Evolutionary conservation across 1,140 invertebrate genomes (phyloP).

Genomic region (Caerostris darwini): DNA sequence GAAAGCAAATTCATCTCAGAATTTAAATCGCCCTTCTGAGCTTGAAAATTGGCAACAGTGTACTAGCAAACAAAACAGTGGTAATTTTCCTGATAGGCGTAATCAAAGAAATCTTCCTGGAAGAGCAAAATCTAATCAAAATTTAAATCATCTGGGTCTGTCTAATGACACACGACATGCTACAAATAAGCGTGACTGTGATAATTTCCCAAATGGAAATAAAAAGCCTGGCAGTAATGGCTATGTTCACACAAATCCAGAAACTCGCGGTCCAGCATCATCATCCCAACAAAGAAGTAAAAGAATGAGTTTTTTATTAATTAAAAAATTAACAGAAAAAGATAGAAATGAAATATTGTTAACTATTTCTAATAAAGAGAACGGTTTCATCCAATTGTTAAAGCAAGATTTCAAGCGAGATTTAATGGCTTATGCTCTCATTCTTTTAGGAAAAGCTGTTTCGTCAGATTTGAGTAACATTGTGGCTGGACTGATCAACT

Average conservation of each 20-base stretch:
- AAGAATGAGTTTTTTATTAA: neutral
- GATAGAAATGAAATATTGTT: slow-evolving; percentile 34
- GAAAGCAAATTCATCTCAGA: neutral
- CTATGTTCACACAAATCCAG: neutral
- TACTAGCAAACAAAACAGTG: neutral
- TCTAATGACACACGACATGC: neutral
- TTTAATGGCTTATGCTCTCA: slow-evolving; percentile 14
- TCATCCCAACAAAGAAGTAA: neutral
- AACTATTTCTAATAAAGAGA: slow-evolving; percentile 32
- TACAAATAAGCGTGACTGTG: neutral
- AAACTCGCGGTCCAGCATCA: neutral
- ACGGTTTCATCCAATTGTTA: slow-evolving; percentile 15
- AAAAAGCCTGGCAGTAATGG: neutral
- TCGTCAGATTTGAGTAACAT: neutral
- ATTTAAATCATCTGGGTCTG: neutral
- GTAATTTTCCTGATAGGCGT: neutral
- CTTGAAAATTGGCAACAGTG: neutral
- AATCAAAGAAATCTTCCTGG: neutral
- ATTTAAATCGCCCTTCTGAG: neutral
- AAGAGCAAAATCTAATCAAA: neutral
- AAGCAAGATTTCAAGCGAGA: slow-evolving; percentile 15
- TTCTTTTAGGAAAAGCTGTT: slow-evolving; percentile 28
- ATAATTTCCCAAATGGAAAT: neutral
- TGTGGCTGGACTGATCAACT: neutral
- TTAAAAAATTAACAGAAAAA: neutral